Evolutionary conservation across 64 coral and sea anemone species (phyloP).

Genomic region (Montipora efflorescens): DNA sequence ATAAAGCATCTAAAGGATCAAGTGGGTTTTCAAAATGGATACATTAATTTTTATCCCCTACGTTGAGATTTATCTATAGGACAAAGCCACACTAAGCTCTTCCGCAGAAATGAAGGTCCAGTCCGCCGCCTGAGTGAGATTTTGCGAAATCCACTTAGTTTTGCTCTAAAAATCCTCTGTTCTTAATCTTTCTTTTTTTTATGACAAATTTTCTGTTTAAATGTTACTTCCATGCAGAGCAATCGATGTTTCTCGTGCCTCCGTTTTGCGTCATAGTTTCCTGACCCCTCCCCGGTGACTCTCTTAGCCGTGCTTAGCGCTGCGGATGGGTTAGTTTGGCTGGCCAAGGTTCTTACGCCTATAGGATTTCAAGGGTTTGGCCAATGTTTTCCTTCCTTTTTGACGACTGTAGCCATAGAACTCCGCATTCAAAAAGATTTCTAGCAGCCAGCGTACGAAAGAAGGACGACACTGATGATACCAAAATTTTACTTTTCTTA

Average conservation of each 20-base stretch:
- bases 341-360: background rate
- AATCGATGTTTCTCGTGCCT: background rate
- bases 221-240: background rate
- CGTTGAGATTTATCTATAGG: background rate
- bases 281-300: background rate
- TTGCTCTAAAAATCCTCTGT: background rate
- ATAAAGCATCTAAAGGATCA: background rate
- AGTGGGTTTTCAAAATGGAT: background rate
- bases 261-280: background rate
- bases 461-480: too few relatives aligned
- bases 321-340: background rate
- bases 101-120: background rate
- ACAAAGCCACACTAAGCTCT: background rate
- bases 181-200: background rate
- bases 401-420: too few relatives aligned
- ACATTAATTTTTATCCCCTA: conserved; percentile 5
- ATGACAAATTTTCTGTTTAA: background rate
- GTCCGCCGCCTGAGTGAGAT: background rate
- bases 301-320: background rate
- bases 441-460: too few relatives aligned
- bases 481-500: too few relatives aligned
- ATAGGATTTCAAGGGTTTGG: background rate
- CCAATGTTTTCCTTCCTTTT: background rate
- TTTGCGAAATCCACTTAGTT: background rate
- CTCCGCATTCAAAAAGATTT: too few relatives aligned